phyloP scores from a whole-genome alignment of 2,888 invertebrate species.

The Drosophila meridiana region DNA sequence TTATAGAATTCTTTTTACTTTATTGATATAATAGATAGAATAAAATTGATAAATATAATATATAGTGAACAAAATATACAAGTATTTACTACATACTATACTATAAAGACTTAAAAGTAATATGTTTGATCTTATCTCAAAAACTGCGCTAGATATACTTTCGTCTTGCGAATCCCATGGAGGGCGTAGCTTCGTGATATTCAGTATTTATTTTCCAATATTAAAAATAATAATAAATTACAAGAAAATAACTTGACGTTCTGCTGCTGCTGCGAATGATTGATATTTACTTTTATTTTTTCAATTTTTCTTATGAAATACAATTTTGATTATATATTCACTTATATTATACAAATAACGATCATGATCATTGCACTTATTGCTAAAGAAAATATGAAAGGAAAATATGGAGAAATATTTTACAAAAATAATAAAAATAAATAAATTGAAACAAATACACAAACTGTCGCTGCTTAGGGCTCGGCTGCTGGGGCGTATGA shows the following conservation, averaged over 20 bases:
- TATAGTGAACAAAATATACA: too few species aligned
- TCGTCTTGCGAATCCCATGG: too few species aligned
- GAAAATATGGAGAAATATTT: constrained; percentile 24
- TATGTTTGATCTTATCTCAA: too few species aligned
- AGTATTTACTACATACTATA: too few species aligned
- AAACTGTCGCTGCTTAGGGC: constrained; percentile 21
- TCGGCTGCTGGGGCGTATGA: constrained; percentile 68
- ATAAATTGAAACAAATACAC: constrained; percentile 14
- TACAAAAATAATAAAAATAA: constrained; percentile 44
- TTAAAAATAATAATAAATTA: neutral
- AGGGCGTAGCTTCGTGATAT: too few species aligned
- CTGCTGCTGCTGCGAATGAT: neutral
- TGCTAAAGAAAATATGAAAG: constrained; percentile 39
- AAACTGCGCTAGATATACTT: too few species aligned
- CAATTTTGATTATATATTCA: neutral
- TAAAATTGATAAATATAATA: too few species aligned
- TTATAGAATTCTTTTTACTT: too few species aligned
- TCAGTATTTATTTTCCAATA: too few species aligned
- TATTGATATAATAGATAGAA: too few species aligned
- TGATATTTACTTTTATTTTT: neutral
- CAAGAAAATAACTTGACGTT: neutral
- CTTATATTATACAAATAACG: constrained; percentile 1
- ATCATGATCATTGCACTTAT: constrained; percentile 55
- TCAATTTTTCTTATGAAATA: neutral
- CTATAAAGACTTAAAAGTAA: too few species aligned